phyloP scores from a whole-genome alignment of 2,888 invertebrate species.

The Epistrophe eligans region DNA sequence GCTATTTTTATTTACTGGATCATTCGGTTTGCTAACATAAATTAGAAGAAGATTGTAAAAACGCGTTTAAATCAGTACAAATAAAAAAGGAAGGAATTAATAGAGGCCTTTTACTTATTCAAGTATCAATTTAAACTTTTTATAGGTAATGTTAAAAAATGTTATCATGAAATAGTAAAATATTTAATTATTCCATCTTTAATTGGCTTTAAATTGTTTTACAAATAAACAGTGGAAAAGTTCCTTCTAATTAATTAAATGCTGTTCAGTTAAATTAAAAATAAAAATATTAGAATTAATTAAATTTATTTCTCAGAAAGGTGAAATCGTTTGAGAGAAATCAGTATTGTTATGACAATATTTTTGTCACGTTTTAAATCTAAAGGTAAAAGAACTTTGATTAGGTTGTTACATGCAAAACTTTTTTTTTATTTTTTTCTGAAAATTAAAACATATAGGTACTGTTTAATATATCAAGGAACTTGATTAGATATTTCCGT shows the following conservation, averaged over 20 bases:
- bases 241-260: background rate
- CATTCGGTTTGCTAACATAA: no score
- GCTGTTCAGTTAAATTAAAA: background rate
- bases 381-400: background rate
- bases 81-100: no score
- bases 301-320: background rate
- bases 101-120: background rate
- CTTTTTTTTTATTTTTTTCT: no score
- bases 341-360: background rate
- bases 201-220: background rate
- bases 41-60: no score
- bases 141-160: background rate
- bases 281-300: conserved; percentile 1
- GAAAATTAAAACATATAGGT: no score
- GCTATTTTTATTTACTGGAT: no score
- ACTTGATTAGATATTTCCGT: no score
- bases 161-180: background rate
- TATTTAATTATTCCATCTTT: background rate
- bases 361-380: background rate
- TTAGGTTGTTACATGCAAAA: no score
- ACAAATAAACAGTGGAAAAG: background rate
- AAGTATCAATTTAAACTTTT: background rate
- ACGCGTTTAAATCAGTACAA: no score
- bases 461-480: no score
- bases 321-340: background rate